phyloP scores from a whole-genome alignment of 1,140 invertebrate genomes.

The Micrasema longulum region DNA sequence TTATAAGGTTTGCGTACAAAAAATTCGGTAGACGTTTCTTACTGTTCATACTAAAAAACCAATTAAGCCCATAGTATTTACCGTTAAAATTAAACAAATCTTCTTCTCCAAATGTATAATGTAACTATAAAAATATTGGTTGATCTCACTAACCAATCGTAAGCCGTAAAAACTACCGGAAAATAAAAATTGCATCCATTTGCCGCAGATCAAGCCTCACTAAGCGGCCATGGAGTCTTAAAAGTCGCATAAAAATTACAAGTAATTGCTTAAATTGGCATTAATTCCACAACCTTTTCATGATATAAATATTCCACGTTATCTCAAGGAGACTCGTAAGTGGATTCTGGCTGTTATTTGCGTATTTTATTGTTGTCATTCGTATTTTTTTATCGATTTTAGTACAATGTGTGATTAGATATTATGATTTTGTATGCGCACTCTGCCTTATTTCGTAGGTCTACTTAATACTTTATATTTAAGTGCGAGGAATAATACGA shows the following conservation, averaged over 20 bases:
- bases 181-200: constrained; percentile 23
- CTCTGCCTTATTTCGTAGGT: too few relatives aligned
- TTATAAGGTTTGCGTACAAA: too few relatives aligned
- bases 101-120: too few relatives aligned
- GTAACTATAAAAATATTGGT: too few relatives aligned
- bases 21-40: too few relatives aligned
- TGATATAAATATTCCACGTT: constrained; percentile 29
- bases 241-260: constrained; percentile 44
- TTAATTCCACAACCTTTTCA: constrained; percentile 28
- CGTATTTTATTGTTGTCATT: constrained; percentile 10
- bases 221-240: constrained; percentile 12
- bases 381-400: too few relatives aligned
- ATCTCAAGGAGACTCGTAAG: not conserved
- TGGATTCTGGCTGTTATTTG: constrained; percentile 13
- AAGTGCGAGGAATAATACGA: too few relatives aligned
- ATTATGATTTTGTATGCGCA: not conserved
- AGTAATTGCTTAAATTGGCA: constrained; percentile 41
- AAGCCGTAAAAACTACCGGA: constrained; percentile 1
- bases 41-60: too few relatives aligned
- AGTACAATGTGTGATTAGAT: constrained; percentile 1
- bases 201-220: not conserved
- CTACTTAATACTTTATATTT: too few relatives aligned
- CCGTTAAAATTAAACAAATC: too few relatives aligned
- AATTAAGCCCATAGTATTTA: too few relatives aligned
- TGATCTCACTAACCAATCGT: constrained; percentile 5